Percentiles rank a stretch among this genome's conserved stretches.
These are phyloP conservation scores for Chloroclystis v-ata DNA, from an alignment of 2,888 invertebrate species.

Conservation along the genomic window DNA sequence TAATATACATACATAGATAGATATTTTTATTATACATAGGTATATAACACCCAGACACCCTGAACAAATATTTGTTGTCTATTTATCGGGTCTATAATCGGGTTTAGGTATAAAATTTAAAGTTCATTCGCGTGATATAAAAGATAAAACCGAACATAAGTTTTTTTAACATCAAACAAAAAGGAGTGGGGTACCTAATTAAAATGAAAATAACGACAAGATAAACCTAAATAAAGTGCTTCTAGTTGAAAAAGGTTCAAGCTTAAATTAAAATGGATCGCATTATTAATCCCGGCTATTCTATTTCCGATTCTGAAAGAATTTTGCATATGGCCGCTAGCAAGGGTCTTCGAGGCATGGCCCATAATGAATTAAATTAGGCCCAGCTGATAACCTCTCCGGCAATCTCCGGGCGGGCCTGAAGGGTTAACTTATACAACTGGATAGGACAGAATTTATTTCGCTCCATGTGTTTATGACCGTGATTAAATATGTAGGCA, in stretches of 20 bases:
- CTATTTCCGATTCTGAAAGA: slow-evolving; percentile 56
- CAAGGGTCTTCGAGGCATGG: slow-evolving; percentile 60
- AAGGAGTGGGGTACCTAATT: not conserved
- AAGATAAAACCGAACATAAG: no score
- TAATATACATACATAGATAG: no score
- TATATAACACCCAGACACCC: no score
- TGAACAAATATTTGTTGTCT: no score
- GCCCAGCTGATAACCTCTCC: slow-evolving; percentile 67
- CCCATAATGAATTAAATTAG: slow-evolving; percentile 75
- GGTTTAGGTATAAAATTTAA: no score
- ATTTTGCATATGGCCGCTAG: slow-evolving; percentile 63
- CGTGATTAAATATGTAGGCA: no score
- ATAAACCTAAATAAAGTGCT: slow-evolving; percentile 3
- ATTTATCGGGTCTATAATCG: no score
- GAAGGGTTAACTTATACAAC: slow-evolving; percentile 32
- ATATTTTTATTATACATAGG: no score
- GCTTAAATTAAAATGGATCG: slow-evolving; percentile 27
- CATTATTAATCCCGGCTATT: slow-evolving; percentile 37
- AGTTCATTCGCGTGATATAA: no score
- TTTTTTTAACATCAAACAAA: no score
- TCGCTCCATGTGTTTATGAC: no score
- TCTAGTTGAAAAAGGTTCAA: slow-evolving; percentile 22
- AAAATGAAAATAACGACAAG: not conserved
- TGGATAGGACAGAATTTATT: slow-evolving; percentile 27
- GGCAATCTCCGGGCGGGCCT: slow-evolving; percentile 51